Conservation (phyloP, 37 sponge, comb jelly and placozoan genomes). For the Spongia lamella region DNA sequence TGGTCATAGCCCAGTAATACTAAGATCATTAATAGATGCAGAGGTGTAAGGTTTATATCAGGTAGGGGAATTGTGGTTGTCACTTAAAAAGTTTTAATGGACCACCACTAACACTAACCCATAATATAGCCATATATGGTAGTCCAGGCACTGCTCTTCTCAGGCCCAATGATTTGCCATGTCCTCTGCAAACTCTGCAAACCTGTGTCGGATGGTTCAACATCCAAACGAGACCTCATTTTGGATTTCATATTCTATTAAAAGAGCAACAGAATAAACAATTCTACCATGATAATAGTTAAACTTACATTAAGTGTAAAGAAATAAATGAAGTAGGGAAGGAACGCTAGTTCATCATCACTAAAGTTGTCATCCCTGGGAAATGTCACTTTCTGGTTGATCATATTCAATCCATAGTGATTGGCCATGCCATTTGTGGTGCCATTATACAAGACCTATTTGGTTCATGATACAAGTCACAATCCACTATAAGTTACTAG, state of each 20-base stretch:
- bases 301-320: slow-evolving; percentile 57
- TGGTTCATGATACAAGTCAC: no score
- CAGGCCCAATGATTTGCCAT: slow-evolving; percentile 41
- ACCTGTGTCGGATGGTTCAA: not conserved
- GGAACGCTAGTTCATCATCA: slow-evolving; percentile 83
- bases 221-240: not conserved
- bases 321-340: slow-evolving; percentile 75
- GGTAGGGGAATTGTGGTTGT: no score
- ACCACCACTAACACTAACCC: slow-evolving; percentile 25
- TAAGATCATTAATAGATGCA: no score
- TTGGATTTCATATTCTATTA: not conserved
- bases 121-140: slow-evolving; percentile 56
- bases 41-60: no score
- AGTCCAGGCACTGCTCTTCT: slow-evolving; percentile 71
- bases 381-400: slow-evolving; percentile 82
- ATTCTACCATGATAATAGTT: not conserved
- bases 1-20: no score
- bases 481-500: no score
- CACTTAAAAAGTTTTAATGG: no score
- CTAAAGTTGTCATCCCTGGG: slow-evolving; percentile 74
- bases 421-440: slow-evolving; percentile 33
- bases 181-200: slow-evolving; percentile 52
- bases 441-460: slow-evolving; percentile 54
- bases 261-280: not conserved
- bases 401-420: slow-evolving; percentile 75